Conservation (phyloP, 2,797 vertebrate species). For the Leucoraja ocellata region DNA sequence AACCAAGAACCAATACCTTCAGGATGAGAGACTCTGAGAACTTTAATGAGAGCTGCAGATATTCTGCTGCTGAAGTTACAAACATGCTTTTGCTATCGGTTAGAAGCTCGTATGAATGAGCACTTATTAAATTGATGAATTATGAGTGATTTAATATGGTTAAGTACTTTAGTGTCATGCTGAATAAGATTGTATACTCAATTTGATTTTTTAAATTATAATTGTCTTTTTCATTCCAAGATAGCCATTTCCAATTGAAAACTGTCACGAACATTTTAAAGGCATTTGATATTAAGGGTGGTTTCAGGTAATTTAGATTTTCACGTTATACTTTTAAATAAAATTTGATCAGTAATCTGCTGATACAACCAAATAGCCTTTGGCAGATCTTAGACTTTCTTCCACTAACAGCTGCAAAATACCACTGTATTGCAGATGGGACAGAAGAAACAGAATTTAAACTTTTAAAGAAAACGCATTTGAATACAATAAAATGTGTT, state of each 20-base stretch:
- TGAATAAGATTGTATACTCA: not conserved
- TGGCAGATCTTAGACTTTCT: not conserved
- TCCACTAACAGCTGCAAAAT: not conserved
- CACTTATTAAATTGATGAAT: too few species aligned
- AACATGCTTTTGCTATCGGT: not conserved
- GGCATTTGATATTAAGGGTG: not conserved
- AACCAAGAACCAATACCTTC: not conserved
- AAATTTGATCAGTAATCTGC: not conserved
- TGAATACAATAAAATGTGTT: not conserved
- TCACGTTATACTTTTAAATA: not conserved
- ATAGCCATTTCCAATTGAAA: not conserved
- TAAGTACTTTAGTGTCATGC: not conserved
- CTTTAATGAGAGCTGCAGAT: not conserved
- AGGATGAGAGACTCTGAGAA: not conserved
- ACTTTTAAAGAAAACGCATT: not conserved
- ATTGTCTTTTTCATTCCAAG: not conserved
- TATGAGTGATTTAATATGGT: too few species aligned
- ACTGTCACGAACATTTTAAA: not conserved
- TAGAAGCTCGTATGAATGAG: not conserved
- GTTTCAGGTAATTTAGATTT: not conserved
- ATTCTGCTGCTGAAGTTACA: not conserved
- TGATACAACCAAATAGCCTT: not conserved
- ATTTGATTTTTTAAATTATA: not conserved
- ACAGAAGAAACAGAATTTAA: not conserved
- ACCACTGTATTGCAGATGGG: not conserved